Base-by-base conservation (phyloP, 2,888 invertebrate genomes). In the Stenurella melanura region DNA sequence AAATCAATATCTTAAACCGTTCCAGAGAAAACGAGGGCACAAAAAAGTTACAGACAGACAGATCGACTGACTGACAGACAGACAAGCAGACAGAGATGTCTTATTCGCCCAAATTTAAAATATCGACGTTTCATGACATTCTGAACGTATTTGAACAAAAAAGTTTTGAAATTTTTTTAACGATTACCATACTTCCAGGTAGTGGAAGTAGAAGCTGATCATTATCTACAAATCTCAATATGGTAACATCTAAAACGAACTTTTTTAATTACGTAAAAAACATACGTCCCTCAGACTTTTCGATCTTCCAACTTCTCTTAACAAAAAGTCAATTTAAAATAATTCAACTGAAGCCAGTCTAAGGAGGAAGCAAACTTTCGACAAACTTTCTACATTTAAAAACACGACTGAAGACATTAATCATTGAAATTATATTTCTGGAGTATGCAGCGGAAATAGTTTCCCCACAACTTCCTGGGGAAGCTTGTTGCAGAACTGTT, bases 351-450 rank as follows among this genome's bases (percentile, higher is more conserved):
- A n/a, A 50, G n/a, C 4, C 50, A 6, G 3, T 50, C 12, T 50
- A 50, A 50, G n/a, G 50, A n/a, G n/a, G 5, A 15, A 50, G 11
- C 42, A 42, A 42, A 15, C 42, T 42, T 15, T 2, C 15, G 50
- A 1, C 12, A 17, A 50, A n/a, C 50, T n/a, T 50, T 50, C 0
- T 4, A n/a, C n/a, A n/a, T 50, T 50, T 7, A n/a, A 50, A 50
- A 50, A 50, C n/a, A n/a, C 1, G 50, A n/a, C n/a, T 50, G 12
- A 5, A 6, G 6, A n/a, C n/a, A 61, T 61, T 61, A 61, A 61
- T 61, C 61, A 26, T 61, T 61, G 6, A 61, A 61, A 61, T 34
- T 26, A 61, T 61, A 34, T 61, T 61, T n/a, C 26, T 61, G 34
- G 10, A n/a, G 34, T 15, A 61, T 34, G 2, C 11, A 2, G n/a